Evolutionary conservation across 2,797 vertebrate genomes (phyloP).

Genomic region (Molossus alvarezi): DNA sequence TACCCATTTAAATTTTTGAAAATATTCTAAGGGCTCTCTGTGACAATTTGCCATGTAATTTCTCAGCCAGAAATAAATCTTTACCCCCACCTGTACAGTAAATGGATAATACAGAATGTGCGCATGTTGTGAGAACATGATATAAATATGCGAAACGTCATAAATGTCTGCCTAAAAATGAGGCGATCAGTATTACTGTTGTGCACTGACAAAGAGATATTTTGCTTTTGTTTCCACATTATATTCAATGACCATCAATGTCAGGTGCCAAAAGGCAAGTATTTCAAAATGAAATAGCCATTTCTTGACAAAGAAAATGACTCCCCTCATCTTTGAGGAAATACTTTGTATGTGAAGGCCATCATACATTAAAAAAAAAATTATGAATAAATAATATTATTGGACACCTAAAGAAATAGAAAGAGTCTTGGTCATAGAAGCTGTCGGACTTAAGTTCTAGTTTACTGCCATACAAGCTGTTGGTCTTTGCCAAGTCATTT

Average conservation of each 20-base stretch:
- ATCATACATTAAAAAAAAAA: conserved; percentile 9
- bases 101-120: background rate
- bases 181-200: background rate
- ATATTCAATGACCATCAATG: conserved; percentile 66
- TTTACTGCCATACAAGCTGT: background rate
- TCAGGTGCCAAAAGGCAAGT: conserved; percentile 21
- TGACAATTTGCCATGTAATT: conserved; percentile 33
- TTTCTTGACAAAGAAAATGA: conserved; percentile 63
- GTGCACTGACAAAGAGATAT: background rate
- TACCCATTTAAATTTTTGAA: background rate
- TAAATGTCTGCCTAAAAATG: conserved; percentile 1
- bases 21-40: background rate
- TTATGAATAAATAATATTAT: background rate
- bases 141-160: background rate
- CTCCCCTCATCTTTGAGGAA: conserved; percentile 32
- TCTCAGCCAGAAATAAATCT: background rate
- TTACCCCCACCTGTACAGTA: background rate
- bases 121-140: background rate
- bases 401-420: background rate
- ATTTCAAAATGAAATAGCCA: conserved; percentile 64
- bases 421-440: background rate
- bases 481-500: background rate
- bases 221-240: conserved; percentile 59
- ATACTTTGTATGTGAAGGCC: background rate
- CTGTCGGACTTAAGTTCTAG: background rate